Evolutionary conservation across 2,888 invertebrate genomes (phyloP).

Genomic region (Dexiosoma caninum): DNA sequence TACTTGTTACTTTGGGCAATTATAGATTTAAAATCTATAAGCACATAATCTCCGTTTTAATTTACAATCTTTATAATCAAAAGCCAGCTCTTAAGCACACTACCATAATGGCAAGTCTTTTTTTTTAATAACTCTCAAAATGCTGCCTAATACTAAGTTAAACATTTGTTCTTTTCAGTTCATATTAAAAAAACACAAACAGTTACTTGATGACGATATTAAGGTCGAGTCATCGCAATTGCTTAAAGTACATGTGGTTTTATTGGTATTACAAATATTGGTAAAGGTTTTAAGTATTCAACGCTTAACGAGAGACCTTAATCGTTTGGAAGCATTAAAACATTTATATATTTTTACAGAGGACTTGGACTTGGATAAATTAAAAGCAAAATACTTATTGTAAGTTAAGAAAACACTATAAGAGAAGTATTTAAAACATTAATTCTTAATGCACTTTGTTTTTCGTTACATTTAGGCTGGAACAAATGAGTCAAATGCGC

Average conservation of each 20-base stretch:
- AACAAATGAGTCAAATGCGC: neutral
- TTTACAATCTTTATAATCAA: slow-evolving; percentile 61
- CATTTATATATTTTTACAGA: slow-evolving; percentile 61
- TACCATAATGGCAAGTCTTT: slow-evolving; percentile 50
- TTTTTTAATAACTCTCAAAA: neutral
- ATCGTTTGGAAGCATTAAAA: slow-evolving; percentile 59
- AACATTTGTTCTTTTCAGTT: slow-evolving; percentile 29
- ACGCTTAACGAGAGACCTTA: slow-evolving; percentile 29
- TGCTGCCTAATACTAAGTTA: neutral
- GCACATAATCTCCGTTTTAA: slow-evolving; percentile 53
- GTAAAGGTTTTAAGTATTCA: slow-evolving; percentile 51
- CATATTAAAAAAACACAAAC: slow-evolving; percentile 50
- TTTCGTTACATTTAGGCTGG: slow-evolving; percentile 8
- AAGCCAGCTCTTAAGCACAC: slow-evolving; percentile 40
- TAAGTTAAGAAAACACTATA: slow-evolving; percentile 27
- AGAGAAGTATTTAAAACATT: neutral
- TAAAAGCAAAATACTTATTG: slow-evolving; percentile 54
- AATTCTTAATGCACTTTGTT: neutral
- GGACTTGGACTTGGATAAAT: slow-evolving; percentile 49
- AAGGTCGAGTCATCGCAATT: slow-evolving; percentile 31
- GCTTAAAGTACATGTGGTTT: slow-evolving; percentile 59
- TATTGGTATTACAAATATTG: slow-evolving; percentile 58
- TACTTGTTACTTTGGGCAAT: slow-evolving; percentile 51
- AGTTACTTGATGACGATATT: slow-evolving; percentile 55
- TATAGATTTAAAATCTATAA: slow-evolving; percentile 53